Percentiles rank a stretch among this genome's conserved stretches.
Conservation (phyloP, 2,113 vertebrate species). For the Anas platyrhynchos region DNA sequence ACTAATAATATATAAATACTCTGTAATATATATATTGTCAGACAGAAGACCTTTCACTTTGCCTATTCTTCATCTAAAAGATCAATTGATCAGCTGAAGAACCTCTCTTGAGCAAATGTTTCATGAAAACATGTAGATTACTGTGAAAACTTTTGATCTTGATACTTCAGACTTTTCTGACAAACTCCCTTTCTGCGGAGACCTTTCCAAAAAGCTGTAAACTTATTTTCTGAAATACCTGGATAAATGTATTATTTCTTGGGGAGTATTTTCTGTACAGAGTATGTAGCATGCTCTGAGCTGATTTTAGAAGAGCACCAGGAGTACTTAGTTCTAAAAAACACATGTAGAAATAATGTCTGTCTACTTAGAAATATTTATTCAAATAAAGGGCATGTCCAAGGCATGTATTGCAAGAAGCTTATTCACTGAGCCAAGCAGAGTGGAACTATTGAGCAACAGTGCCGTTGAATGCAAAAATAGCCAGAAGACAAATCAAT, state of each 20-base stretch:
- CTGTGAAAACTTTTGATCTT: not conserved
- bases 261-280: not conserved
- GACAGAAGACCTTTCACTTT: not conserved
- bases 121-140: not conserved
- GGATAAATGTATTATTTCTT: not conserved
- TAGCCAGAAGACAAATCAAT: conserved; percentile 3
- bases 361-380: not conserved
- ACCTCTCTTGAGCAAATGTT: not conserved
- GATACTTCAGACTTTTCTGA: not conserved
- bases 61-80: not conserved
- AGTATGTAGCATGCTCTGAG: not conserved
- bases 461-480: not conserved
- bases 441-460: not conserved
- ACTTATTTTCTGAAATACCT: not conserved
- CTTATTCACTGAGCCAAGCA: not conserved
- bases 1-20: too few species aligned
- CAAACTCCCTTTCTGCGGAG: not conserved
- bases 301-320: not conserved
- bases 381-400: not conserved
- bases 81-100: not conserved
- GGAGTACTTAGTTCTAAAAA: not conserved
- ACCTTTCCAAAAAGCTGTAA: not conserved
- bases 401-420: not conserved
- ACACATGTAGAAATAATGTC: not conserved
- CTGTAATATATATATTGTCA: not conserved